Evolutionary conservation across 1,140 invertebrate genomes (phyloP), one percentile per base, ranked within the genome.

Genomic region (Drosophila triauraria): DNA sequence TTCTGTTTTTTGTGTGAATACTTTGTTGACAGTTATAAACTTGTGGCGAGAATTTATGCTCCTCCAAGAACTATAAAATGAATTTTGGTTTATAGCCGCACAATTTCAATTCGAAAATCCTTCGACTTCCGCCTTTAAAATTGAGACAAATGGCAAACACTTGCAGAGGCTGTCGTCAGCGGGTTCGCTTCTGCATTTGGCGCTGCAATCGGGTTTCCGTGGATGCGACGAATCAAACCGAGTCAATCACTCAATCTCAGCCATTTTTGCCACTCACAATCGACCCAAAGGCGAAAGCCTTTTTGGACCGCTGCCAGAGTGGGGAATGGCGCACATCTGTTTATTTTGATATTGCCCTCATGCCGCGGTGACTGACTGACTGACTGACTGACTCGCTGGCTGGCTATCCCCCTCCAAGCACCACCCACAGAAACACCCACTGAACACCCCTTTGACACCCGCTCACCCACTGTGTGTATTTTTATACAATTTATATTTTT

Each of bases 321-420:
- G 53, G 67, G 27, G 72, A 85, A 81, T 69, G 62, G 75, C 75
- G 79, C 82, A 86, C 82, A 87, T 86, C 83, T 86, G 82, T 79
- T 86, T 86, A 86, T 86, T 86, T 78, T 72, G 56, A 69, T 77
- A 77, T 64, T 80, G 80, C 74, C 71, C 76, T 48, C 76, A 71
- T 71, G 72, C 57, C 53, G 44, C 51, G 15, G 58, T 75, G 74
- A 44, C 50, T 65, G 70, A 42, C 40, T 75, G 70, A 43, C 43
- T 42, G 44, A 50, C 2, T 67, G 46, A 59, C 27, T 40, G 35
- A 20, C 1, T 56, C 25, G 47, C 27, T 60, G 61, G 38, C 20
- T 46, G 42, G 8, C 32, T 30, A 27, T 23, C 32, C 51, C 12
- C 40, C 25, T 30, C 27, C 27, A 30, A 30, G 27, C 5, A 30